Evolutionary conservation across 2,797 vertebrate species (phyloP).

Genomic region (Aeoliscus strigatus): DNA sequence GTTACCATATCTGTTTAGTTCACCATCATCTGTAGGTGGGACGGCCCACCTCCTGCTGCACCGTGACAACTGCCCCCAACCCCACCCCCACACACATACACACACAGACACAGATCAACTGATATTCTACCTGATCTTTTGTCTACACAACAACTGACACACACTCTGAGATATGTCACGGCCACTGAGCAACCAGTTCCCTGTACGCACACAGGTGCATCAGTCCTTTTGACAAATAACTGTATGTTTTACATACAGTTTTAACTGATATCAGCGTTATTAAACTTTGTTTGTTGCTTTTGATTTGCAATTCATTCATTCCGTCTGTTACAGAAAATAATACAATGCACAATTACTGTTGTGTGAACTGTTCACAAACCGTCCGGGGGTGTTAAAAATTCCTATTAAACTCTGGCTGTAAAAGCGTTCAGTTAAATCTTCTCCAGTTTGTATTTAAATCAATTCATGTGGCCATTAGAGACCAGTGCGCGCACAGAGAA

Average conservation of each 20-base stretch:
- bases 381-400: conserved; percentile 65
- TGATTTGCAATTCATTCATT: conserved; percentile 41
- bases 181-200: too few species aligned
- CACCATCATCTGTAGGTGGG: too few species aligned
- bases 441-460: conserved; percentile 80
- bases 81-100: too few species aligned
- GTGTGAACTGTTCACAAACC: conserved; percentile 66
- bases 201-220: too few species aligned
- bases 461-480: conserved; percentile 77
- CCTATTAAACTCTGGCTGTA: conserved; percentile 73
- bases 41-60: too few species aligned
- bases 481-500: conserved; percentile 61
- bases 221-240: conserved; percentile 1
- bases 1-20: too few species aligned
- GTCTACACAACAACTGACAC: too few species aligned
- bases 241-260: conserved; percentile 15
- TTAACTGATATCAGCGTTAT: conserved; percentile 10
- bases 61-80: too few species aligned
- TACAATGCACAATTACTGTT: conserved; percentile 70
- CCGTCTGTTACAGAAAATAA: conserved; percentile 40
- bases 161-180: too few species aligned
- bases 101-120: too few species aligned
- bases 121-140: too few species aligned
- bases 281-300: conserved; percentile 3
- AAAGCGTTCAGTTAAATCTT: conserved; percentile 80